phyloP scores from a whole-genome alignment of 1,140 invertebrate genomes.

The Zophobas morio region DNA sequence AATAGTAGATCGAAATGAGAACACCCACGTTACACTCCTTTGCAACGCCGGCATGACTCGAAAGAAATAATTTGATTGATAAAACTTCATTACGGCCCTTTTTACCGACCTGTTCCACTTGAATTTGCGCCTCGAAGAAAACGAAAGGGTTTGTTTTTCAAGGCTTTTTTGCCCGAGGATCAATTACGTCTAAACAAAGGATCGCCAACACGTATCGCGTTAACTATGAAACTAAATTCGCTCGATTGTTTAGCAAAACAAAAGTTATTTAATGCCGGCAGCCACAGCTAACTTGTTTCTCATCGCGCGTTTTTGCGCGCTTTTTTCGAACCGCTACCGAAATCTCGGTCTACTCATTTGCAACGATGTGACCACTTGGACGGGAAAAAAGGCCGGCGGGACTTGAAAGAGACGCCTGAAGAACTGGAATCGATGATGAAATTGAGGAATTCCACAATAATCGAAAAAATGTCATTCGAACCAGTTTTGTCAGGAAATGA shows the following conservation, averaged over 20 bases:
- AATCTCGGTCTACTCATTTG: slow-evolving; percentile 3
- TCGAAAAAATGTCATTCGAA: too few relatives aligned
- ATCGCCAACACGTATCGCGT: slow-evolving; percentile 54
- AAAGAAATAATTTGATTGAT: slow-evolving; percentile 60
- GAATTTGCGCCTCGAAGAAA: slow-evolving; percentile 49
- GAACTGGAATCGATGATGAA: neutral
- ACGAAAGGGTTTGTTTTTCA: slow-evolving; percentile 56
- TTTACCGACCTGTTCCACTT: slow-evolving; percentile 54
- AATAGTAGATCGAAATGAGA: slow-evolving; percentile 55
- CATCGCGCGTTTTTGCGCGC: neutral
- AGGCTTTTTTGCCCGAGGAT: slow-evolving; percentile 45
- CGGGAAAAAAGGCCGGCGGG: slow-evolving; percentile 1
- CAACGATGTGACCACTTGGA: neutral
- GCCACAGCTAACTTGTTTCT: slow-evolving; percentile 41
- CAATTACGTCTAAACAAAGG: slow-evolving; percentile 56
- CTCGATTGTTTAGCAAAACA: slow-evolving; percentile 57
- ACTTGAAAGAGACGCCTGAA: neutral
- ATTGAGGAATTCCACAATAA: neutral
- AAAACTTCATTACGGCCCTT: slow-evolving; percentile 58
- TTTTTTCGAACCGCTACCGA: neutral
- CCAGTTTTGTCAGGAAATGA: neutral
- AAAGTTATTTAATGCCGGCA: slow-evolving; percentile 49
- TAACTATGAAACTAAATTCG: slow-evolving; percentile 57
- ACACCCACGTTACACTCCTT: slow-evolving; percentile 56
- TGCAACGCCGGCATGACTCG: slow-evolving; percentile 55